A percentile compares a stretch with the other conserved stretches of the same genome.
These are phyloP conservation scores for Pleuronectes platessa DNA, from an alignment of 2,113 vertebrate genomes.

Conservation along the genomic window DNA sequence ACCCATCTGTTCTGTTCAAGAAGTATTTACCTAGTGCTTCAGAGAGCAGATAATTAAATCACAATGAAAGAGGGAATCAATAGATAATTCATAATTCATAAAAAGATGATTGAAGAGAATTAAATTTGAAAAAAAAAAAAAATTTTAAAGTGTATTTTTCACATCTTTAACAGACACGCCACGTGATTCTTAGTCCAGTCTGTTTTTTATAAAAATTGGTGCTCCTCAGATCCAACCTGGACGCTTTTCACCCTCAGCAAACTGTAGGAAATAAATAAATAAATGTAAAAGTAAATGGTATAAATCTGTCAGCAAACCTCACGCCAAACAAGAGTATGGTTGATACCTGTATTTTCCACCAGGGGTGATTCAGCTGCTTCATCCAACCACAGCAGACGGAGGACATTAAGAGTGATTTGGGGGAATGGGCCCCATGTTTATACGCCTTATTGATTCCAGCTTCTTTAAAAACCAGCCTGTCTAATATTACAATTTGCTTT, in stretches of 20 bases:
- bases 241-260: constrained; percentile 39
- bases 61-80: background rate
- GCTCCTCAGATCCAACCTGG: constrained; percentile 4
- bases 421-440: background rate
- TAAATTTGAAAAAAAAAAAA: background rate
- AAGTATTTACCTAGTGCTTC: background rate
- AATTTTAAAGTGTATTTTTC: background rate
- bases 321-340: background rate
- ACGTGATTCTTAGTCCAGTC: background rate
- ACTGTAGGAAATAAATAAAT: no score
- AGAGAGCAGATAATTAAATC: background rate
- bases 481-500: background rate
- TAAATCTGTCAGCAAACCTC: background rate
- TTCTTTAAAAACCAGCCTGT: background rate
- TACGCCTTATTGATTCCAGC: constrained; percentile 15
- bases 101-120: background rate
- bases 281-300: background rate
- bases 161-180: background rate
- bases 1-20: background rate
- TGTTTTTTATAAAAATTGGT: background rate
- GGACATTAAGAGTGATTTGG: background rate
- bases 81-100: background rate
- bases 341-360: background rate
- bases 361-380: background rate
- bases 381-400: background rate